Base-by-base conservation (phyloP, 64 coral and sea anemone species). In the Montipora foliosa region DNA sequence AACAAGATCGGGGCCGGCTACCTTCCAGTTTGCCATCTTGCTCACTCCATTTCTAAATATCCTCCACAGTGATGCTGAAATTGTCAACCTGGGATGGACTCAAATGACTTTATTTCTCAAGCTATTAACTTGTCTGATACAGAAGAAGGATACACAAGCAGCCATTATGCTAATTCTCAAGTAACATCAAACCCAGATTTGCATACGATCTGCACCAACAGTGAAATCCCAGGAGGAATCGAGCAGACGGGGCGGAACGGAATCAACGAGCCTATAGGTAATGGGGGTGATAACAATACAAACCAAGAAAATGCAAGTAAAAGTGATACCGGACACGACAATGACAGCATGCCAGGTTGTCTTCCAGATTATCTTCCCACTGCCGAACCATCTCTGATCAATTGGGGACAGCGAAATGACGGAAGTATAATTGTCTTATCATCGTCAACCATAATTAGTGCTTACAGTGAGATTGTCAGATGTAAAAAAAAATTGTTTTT, bases 151-250 rank as follows among this genome's bases (percentile, higher is more conserved):
- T 57, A 57, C 53, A 57, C 53, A 57, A 57, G 53, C 53, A 57
- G 53, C 53, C 53, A 58, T 58, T 90, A 78, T 67, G 88, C 53
- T 78, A 90, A 90, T 66, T 17, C 77, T 24, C 73, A 12, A 89
- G 52, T 24, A 83, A 83, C 6, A 76, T 50, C 69, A 47, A 89
- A 24, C 47, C 67, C 9, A 75, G 71, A 80, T 78, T 78, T 90
- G 53, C 75, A 79, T 90, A 79, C 74, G 29, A 79, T 53, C 76
- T 78, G 21, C 46, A 79, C 75, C 49, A 57, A 57, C 10, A 19
- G n/a, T 79, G 49, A 79, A 90, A 77, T 78, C 88, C 4, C 76
- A 90, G 50, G 75, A 78, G 76, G 61, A 74, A 90, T 21, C 55
- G 75, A 37, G n/a, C 75, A 46, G 72, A 79, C 76, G 53, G n/a